These are phyloP conservation scores for Acrocephalus scirpaceus DNA, from an alignment of 2,797 vertebrate genomes.

Conservation along the genomic window DNA sequence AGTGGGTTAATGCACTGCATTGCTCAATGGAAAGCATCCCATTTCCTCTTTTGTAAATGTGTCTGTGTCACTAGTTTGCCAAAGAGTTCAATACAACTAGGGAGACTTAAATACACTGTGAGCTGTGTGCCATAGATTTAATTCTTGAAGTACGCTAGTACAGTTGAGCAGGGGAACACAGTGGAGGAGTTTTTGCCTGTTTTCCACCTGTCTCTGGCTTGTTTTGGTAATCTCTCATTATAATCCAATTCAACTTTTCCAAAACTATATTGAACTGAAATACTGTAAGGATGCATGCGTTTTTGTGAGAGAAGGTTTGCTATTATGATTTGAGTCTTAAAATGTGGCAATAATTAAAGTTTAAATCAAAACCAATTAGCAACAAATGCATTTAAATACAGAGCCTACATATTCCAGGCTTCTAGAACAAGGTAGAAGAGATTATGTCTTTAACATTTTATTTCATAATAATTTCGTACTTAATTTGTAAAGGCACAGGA, in stretches of 20 bases:
- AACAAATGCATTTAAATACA: background rate
- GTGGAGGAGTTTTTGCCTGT: background rate
- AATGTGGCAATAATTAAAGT: background rate
- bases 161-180: background rate
- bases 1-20: background rate
- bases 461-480: background rate
- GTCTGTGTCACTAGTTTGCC: background rate
- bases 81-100: background rate
- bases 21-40: background rate
- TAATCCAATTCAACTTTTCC: background rate
- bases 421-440: background rate
- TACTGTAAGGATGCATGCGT: rapidly evolving
- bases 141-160: background rate
- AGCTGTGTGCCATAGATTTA: background rate
- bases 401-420: background rate
- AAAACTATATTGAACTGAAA: background rate
- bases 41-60: background rate
- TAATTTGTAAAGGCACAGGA: background rate
- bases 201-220: background rate
- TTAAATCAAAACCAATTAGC: background rate
- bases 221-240: background rate
- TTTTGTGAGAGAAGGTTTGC: background rate
- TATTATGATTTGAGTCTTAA: background rate
- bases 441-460: background rate
- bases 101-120: background rate